These are phyloP conservation scores for Lophius piscatorius DNA, from an alignment of 2,113 vertebrate genomes.

Conservation along the genomic window DNA sequence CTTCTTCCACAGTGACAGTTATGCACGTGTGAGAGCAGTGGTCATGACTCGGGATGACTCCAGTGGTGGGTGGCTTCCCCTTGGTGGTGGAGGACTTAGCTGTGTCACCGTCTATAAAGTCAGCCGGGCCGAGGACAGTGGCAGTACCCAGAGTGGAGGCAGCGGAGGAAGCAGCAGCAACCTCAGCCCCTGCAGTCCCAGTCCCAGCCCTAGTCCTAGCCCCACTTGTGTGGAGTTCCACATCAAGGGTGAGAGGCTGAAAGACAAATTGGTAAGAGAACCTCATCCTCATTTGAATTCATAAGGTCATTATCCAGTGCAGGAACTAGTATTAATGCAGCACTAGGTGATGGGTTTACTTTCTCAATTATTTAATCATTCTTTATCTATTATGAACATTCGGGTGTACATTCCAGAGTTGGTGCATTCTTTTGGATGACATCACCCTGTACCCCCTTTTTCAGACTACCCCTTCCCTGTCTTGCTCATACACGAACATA, in stretches of 20 bases:
- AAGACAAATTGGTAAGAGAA: conserved; percentile 94
- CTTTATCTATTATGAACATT: conserved; percentile 1
- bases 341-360: background rate
- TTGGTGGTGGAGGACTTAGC: conserved; percentile 95
- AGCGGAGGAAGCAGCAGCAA: conserved; percentile 69
- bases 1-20: conserved; percentile 84
- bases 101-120: conserved; percentile 96
- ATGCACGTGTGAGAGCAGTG: conserved; percentile 99
- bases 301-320: background rate
- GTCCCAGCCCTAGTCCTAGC: conserved; percentile 65
- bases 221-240: conserved; percentile 84
- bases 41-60: conserved; percentile 99
- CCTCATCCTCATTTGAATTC: background rate
- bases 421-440: conserved; percentile 41
- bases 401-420: conserved; percentile 19
- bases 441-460: conserved; percentile 36
- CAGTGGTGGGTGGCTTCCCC: conserved; percentile 97
- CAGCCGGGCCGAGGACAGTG: conserved; percentile 89
- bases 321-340: background rate
- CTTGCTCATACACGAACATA: conserved; percentile 23
- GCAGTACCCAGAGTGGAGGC: conserved; percentile 79
- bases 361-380: background rate
- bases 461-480: conserved; percentile 21
- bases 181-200: conserved; percentile 69
- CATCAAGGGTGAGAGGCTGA: conserved; percentile 97